phyloP scores from a whole-genome alignment of 2,797 vertebrate species.

The Morelia viridis region DNA sequence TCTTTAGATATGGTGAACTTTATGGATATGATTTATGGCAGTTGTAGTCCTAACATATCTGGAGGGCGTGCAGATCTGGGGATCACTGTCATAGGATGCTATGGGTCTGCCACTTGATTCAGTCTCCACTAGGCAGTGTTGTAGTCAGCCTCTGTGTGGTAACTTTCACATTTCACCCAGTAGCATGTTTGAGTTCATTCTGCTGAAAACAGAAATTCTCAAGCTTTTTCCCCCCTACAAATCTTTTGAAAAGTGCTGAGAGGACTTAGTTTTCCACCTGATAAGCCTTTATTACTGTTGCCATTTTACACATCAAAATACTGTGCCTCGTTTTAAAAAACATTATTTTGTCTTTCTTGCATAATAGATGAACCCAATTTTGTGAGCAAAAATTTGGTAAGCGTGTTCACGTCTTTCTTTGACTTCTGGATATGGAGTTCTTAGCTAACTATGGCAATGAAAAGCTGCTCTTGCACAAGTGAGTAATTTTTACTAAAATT shows the following conservation, averaged over 20 bases:
- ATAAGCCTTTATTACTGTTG: neutral
- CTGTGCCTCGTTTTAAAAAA: neutral
- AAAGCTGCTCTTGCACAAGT: neutral
- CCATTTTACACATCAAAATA: neutral
- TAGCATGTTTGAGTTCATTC: neutral
- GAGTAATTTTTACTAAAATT: neutral
- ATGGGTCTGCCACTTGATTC: too few species aligned
- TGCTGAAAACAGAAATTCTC: neutral
- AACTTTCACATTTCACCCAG: neutral
- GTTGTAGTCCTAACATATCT: too few species aligned
- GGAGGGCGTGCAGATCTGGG: too few species aligned
- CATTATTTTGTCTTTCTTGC: neutral
- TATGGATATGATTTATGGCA: too few species aligned
- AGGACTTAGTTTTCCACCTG: neutral
- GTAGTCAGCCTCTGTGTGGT: neutral
- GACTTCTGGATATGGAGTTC: neutral
- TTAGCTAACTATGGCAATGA: neutral
- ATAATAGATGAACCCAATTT: neutral
- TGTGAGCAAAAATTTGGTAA: neutral
- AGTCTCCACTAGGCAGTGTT: neutral
- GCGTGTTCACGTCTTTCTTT: too few species aligned
- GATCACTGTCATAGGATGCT: too few species aligned
- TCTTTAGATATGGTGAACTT: too few species aligned
- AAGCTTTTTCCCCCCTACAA: neutral
- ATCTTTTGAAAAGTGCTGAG: neutral